A percentile compares a stretch with the other conserved stretches of the same genome.
Evolutionary conservation across 2,113 vertebrate genomes (phyloP).

Genomic region (Oxyura jamaicensis): DNA sequence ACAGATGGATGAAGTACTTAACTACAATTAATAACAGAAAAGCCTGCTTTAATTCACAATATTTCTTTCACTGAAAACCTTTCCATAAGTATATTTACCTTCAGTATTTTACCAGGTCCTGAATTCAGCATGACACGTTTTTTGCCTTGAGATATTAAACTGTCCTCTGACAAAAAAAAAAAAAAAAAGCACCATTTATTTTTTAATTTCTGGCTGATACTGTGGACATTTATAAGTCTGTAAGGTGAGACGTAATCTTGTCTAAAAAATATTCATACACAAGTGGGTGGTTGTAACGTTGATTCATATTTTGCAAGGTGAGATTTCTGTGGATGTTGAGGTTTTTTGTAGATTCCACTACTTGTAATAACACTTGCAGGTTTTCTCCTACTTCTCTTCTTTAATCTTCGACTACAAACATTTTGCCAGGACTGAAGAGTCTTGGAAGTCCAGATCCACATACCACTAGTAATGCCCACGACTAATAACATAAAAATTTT

Average conservation of each 20-base stretch:
- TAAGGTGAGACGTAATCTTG: not conserved
- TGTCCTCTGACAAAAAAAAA: not conserved
- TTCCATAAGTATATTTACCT: slow-evolving; percentile 2
- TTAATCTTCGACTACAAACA: slow-evolving; percentile 89
- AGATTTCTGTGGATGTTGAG: slow-evolving; percentile 88
- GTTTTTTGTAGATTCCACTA: slow-evolving; percentile 89
- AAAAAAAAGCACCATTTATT: slow-evolving; percentile 1
- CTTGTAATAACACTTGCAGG: slow-evolving; percentile 88
- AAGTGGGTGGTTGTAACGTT: slow-evolving; percentile 85
- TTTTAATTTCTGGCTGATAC: slow-evolving; percentile 19
- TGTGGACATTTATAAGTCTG: not conserved
- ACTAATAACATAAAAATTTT: slow-evolving; percentile 96
- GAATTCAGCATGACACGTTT: slow-evolving; percentile 25
- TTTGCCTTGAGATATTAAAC: slow-evolving; percentile 20
- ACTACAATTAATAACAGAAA: slow-evolving; percentile 43
- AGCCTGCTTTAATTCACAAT: not conserved
- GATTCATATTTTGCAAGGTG: slow-evolving; percentile 88
- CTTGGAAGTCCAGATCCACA: slow-evolving; percentile 99
- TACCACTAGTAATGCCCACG: slow-evolving; percentile 96
- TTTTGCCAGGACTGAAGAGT: slow-evolving; percentile 97
- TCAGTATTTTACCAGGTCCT: slow-evolving; percentile 42
- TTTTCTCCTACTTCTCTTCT: slow-evolving; percentile 88
- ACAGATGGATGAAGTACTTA: not conserved
- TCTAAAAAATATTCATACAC: slow-evolving; percentile 80
- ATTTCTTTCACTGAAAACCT: slow-evolving; percentile 31